Conservation (phyloP, 2,797 vertebrate species). For the Scleropages formosus region DNA sequence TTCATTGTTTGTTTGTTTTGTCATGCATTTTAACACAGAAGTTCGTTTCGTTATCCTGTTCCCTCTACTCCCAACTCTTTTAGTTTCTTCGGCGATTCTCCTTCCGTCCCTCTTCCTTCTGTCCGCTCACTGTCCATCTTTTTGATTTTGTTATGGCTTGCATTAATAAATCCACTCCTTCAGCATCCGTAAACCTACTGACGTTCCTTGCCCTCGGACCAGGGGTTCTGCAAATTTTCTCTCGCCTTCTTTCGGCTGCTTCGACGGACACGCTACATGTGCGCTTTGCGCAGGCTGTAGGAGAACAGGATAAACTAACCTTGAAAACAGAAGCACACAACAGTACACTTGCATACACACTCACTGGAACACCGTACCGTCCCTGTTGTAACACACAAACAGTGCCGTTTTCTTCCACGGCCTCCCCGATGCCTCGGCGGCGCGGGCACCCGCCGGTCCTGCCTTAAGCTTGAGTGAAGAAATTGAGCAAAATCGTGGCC, state of each 20-base stretch:
- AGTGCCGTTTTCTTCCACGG: conserved; percentile 19
- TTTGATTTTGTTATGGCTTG: conserved; percentile 19
- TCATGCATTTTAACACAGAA: conserved; percentile 36
- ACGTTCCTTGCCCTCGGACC: conserved; percentile 14
- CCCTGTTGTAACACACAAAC: conserved; percentile 20
- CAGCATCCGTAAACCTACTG: conserved; percentile 8
- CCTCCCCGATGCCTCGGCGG: neutral
- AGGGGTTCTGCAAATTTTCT: conserved; percentile 6
- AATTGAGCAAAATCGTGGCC: conserved; percentile 2
- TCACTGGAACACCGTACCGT: conserved; percentile 6
- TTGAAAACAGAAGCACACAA: conserved; percentile 24
- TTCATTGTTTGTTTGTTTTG: conserved; percentile 28
- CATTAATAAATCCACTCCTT: conserved; percentile 1
- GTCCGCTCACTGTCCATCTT: conserved; percentile 8
- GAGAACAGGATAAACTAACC: conserved; percentile 27
- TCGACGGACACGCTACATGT: conserved; percentile 22
- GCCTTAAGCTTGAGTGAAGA: conserved; percentile 5
- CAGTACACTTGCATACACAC: conserved; percentile 27
- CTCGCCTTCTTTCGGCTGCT: neutral
- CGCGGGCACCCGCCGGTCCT: conserved; percentile 11
- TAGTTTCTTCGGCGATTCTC: neutral
- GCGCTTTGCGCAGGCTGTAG: conserved; percentile 13
- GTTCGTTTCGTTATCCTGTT: conserved; percentile 28
- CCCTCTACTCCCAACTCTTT: conserved; percentile 11
- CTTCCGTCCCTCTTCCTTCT: neutral